Percentiles rank a stretch among this genome's conserved stretches.
Evolutionary conservation across 2,888 invertebrate genomes (phyloP).

Genomic region (Diaperis boleti): DNA sequence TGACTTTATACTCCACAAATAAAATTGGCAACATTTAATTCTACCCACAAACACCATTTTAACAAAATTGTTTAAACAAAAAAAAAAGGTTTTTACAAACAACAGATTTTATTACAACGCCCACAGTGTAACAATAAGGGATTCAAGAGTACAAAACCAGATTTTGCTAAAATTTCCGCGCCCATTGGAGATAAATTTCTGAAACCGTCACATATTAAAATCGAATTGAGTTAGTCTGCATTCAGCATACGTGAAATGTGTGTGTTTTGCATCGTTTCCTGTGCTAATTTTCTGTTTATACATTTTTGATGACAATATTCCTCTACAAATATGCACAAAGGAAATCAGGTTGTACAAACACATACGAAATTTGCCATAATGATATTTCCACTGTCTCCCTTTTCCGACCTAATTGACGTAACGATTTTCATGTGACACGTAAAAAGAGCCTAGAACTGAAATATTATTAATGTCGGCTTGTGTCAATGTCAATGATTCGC

Average conservation of each 20-base stretch:
- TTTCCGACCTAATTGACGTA: background rate
- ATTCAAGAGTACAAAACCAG: too few species aligned
- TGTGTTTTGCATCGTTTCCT: slow-evolving; percentile 8
- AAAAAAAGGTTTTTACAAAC: too few species aligned
- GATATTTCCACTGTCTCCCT: background rate
- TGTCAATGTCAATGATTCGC: background rate
- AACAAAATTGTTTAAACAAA: too few species aligned
- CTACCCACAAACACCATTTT: too few species aligned
- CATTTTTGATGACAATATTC: slow-evolving; percentile 5
- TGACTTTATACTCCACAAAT: too few species aligned
- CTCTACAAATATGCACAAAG: slow-evolving; percentile 22
- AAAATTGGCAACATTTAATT: too few species aligned
- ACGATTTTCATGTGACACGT: background rate
- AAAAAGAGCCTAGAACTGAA: background rate
- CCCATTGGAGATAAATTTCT: background rate
- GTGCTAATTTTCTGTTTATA: slow-evolving; percentile 5
- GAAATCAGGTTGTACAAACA: slow-evolving; percentile 3
- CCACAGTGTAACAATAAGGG: too few species aligned
- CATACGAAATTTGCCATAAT: slow-evolving; percentile 1
- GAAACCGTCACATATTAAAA: slow-evolving; percentile 7
- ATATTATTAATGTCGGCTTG: slow-evolving; percentile 9
- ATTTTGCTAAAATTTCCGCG: slow-evolving; percentile 10
- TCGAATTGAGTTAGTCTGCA: background rate
- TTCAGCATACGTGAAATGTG: background rate
- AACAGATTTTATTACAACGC: too few species aligned